Percentiles rank a stretch among this genome's conserved stretches.
These are phyloP conservation scores for Arothron firmamentum DNA, from an alignment of 2,113 vertebrate genomes.

Conservation along the genomic window DNA sequence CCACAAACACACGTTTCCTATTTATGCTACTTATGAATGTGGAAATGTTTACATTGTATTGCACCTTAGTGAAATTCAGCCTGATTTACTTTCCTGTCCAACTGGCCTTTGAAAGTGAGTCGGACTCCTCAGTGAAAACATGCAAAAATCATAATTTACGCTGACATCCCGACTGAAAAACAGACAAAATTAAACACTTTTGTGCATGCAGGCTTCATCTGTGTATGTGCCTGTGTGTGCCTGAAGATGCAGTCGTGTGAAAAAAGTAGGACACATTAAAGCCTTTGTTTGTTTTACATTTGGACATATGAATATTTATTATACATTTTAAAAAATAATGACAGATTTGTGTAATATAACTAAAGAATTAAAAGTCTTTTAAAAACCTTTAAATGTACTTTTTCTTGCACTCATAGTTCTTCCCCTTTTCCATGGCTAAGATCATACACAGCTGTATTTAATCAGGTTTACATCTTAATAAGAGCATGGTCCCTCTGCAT, in stretches of 20 bases:
- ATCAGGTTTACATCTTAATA: too few species aligned
- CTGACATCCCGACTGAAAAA: constrained; percentile 26
- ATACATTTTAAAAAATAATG: too few species aligned
- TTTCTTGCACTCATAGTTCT: too few species aligned
- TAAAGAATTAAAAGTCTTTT: too few species aligned
- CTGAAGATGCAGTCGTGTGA: constrained; percentile 17
- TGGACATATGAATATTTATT: too few species aligned
- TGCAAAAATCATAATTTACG: constrained; percentile 24
- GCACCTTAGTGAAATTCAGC: constrained; percentile 1
- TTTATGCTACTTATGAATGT: background rate
- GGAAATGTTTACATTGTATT: background rate
- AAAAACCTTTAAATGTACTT: too few species aligned
- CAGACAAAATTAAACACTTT: constrained; percentile 1
- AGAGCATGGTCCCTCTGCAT: too few species aligned
- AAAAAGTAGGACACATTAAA: constrained; percentile 6
- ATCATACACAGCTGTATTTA: too few species aligned
- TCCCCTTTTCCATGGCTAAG: too few species aligned
- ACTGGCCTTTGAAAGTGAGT: constrained; percentile 6
- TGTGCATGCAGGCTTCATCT: constrained; percentile 14
- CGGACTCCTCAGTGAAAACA: constrained; percentile 31
- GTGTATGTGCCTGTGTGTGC: background rate
- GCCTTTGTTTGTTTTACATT: too few species aligned
- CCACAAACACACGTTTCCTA: background rate
- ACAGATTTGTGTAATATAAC: too few species aligned
- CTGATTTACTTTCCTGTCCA: constrained; percentile 9